Evolutionary conservation across 2,888 invertebrate species (phyloP).

Genomic region (Abscondita cerata): DNA sequence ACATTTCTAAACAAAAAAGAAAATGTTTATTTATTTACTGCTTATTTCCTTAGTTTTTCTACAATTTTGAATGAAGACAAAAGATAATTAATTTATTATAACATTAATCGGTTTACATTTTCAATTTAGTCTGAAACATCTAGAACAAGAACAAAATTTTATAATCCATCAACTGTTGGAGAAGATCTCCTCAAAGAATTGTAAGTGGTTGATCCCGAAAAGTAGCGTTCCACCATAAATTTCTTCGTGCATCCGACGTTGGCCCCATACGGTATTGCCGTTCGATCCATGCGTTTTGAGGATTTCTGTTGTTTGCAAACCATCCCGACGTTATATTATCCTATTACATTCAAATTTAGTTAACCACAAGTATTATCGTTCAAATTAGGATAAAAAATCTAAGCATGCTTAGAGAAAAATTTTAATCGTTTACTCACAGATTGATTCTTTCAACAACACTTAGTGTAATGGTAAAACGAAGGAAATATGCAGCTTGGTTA

Average conservation of each 20-base stretch:
- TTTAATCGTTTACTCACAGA: neutral
- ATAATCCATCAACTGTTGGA: slow-evolving; percentile 25
- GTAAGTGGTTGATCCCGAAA: slow-evolving; percentile 22
- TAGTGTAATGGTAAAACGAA: neutral
- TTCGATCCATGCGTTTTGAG: slow-evolving; percentile 19
- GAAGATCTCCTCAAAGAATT: slow-evolving; percentile 23
- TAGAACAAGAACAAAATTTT: neutral
- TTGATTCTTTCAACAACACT: neutral
- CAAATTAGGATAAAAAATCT: neutral
- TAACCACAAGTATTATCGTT: neutral
- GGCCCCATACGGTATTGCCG: slow-evolving; percentile 22
- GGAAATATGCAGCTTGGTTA: neutral
- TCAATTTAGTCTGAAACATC: no score
- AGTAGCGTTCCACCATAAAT: slow-evolving; percentile 20
- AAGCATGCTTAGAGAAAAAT: neutral
- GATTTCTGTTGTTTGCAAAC: slow-evolving; percentile 22
- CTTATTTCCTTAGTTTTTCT: no score
- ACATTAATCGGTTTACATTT: no score
- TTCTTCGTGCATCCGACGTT: slow-evolving; percentile 20
- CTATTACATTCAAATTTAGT: slow-evolving; percentile 27
- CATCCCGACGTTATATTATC: slow-evolving; percentile 32
- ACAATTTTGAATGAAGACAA: no score
- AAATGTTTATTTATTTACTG: no score
- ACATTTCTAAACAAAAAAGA: no score
- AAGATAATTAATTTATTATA: no score